Evolutionary conservation across 2,113 vertebrate genomes (phyloP).

Genomic region (Ivindomyrus marchei): DNA sequence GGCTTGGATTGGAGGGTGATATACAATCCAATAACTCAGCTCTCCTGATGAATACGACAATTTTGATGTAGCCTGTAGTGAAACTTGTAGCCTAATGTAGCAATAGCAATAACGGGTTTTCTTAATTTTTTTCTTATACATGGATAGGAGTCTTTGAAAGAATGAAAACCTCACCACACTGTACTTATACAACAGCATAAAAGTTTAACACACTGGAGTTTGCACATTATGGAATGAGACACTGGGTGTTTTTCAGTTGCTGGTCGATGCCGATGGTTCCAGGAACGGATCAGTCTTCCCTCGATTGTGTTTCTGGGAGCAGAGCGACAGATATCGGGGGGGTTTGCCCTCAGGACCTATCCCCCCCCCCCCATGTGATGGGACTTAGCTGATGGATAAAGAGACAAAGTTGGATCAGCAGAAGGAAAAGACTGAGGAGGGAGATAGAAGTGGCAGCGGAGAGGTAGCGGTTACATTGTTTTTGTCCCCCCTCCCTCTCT

Average conservation of each 20-base stretch:
- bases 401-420: conserved; percentile 21
- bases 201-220: not conserved
- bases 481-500: conserved; percentile 4
- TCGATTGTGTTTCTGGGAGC: not conserved
- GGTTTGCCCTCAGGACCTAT: not conserved
- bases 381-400: conserved; percentile 19
- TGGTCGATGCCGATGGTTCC: not conserved
- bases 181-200: not conserved
- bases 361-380: not conserved
- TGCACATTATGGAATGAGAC: not conserved
- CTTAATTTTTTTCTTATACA: not conserved
- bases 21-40: not conserved
- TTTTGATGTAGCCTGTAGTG: not conserved
- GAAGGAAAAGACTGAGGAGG: conserved; percentile 13
- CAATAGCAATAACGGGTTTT: not conserved
- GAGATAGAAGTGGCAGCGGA: conserved; percentile 8
- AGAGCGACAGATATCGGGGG: not conserved
- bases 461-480: conserved; percentile 17
- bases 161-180: not conserved
- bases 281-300: not conserved
- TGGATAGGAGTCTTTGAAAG: not conserved
- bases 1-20: not conserved
- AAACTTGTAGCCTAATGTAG: not conserved
- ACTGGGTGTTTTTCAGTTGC: not conserved
- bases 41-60: not conserved